phyloP scores from a whole-genome alignment of 2,888 invertebrate genomes.

The Cheilosia urbana region DNA sequence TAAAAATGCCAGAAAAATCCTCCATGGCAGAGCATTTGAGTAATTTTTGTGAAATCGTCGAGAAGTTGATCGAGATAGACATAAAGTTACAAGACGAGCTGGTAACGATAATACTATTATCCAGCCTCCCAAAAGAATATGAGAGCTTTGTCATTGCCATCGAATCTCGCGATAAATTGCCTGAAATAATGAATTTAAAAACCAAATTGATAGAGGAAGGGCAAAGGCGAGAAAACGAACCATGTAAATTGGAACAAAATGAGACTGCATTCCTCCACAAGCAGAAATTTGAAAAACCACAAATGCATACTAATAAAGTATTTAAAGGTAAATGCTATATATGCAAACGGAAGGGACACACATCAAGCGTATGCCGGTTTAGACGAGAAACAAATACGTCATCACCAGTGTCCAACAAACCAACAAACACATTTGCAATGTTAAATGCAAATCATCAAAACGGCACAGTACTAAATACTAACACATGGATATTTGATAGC shows the following conservation, averaged over 20 bases:
- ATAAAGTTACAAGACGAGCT: too few relatives aligned
- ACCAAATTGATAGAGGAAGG: slow-evolving; percentile 36
- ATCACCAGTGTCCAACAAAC: slow-evolving; percentile 18
- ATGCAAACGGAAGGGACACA: slow-evolving; percentile 40
- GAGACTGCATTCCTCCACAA: slow-evolving; percentile 41
- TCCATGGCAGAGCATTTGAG: slow-evolving; percentile 45
- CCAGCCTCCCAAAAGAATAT: slow-evolving; percentile 34
- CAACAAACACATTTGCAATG: slow-evolving; percentile 33
- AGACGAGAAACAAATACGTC: slow-evolving; percentile 12
- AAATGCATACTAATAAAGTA: slow-evolving; percentile 9
- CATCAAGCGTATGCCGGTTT: slow-evolving; percentile 9
- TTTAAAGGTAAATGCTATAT: slow-evolving; percentile 28
- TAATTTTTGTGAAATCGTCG: slow-evolving; percentile 44
- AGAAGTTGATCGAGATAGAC: slow-evolving; percentile 48
- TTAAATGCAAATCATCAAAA: slow-evolving; percentile 20
- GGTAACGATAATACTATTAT: slow-evolving; percentile 22
- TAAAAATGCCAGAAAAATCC: slow-evolving; percentile 4
- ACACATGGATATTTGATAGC: slow-evolving; percentile 36
- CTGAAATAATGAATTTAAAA: slow-evolving; percentile 21
- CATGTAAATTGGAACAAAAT: too few relatives aligned
- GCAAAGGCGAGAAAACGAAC: slow-evolving; percentile 30
- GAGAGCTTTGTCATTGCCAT: slow-evolving; percentile 38
- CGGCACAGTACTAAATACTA: not conserved
- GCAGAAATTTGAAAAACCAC: too few relatives aligned
- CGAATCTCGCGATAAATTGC: slow-evolving; percentile 29